These are phyloP conservation scores for Mesodorylaimus sp. DNA, from an alignment of 2,888 invertebrate species.

Conservation along the genomic window DNA sequence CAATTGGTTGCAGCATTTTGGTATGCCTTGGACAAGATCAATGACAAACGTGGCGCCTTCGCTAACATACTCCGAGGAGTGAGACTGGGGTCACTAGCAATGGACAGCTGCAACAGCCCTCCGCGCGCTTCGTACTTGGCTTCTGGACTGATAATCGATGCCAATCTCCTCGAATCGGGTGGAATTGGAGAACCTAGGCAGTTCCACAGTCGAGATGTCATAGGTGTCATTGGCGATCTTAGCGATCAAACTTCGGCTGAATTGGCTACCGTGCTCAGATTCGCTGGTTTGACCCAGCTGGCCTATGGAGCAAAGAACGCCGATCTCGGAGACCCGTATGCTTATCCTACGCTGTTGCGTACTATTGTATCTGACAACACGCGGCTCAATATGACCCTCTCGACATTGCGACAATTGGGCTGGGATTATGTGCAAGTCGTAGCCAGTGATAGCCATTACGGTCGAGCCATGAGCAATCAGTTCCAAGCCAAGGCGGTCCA, in stretches of 20 bases:
- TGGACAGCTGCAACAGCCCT: not conserved
- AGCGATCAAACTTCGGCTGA: not conserved
- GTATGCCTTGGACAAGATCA: not conserved
- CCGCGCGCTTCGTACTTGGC: not conserved
- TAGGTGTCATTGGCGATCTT: not conserved
- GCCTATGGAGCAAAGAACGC: not conserved
- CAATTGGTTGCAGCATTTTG: not conserved
- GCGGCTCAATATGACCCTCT: not conserved
- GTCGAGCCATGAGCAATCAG: too few relatives aligned
- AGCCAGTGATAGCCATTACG: too few relatives aligned
- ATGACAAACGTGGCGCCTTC: not conserved
- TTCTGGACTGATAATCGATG: not conserved
- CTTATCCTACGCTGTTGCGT: too few relatives aligned
- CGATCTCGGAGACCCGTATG: too few relatives aligned
- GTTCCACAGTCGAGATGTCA: not conserved
- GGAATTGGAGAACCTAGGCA: not conserved
- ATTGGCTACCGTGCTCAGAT: not conserved
- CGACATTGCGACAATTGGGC: too few relatives aligned
- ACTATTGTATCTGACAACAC: not conserved
- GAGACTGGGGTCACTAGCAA: not conserved
- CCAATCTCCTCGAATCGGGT: too few relatives aligned
- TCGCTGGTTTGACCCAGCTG: not conserved
- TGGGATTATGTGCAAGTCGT: too few relatives aligned
- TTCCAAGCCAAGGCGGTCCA: too few relatives aligned
- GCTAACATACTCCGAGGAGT: not conserved